Conservation (phyloP, 2,797 vertebrate genomes). For the Mergus octosetaceus region DNA sequence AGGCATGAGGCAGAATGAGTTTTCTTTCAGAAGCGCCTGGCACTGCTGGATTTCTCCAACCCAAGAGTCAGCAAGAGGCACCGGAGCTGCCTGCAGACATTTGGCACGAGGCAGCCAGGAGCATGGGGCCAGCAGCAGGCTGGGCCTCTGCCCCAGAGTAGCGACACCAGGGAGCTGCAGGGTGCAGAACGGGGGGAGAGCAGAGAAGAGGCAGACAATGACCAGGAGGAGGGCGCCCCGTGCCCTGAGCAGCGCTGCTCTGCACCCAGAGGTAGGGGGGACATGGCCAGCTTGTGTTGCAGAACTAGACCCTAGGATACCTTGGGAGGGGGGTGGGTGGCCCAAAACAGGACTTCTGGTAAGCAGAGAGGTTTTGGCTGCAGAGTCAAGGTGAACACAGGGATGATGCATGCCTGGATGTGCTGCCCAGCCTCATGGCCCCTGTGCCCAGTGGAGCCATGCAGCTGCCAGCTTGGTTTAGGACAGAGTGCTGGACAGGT, state of each 20-base stretch:
- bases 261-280: conserved; percentile 35
- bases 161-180: not conserved
- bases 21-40: not conserved
- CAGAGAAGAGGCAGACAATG: conserved; percentile 28
- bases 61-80: not conserved
- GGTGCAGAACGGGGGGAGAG: not conserved
- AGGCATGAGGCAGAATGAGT: not conserved
- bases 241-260: conserved; percentile 7
- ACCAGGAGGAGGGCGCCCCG: not conserved
- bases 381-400: not conserved
- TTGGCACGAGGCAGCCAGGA: not conserved
- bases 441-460: rapidly evolving
- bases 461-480: not conserved
- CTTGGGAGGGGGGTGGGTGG: not conserved
- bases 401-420: not conserved
- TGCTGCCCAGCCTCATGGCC: not conserved
- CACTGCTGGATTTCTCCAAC: not conserved
- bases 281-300: no score
- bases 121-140: not conserved
- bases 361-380: not conserved
- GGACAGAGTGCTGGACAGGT: not conserved
- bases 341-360: not conserved
- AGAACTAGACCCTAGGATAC: not conserved
- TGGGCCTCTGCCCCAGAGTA: not conserved
- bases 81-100: not conserved